phyloP scores from a whole-genome alignment of 2,888 invertebrate genomes.

The Gymnocheta viridis region DNA sequence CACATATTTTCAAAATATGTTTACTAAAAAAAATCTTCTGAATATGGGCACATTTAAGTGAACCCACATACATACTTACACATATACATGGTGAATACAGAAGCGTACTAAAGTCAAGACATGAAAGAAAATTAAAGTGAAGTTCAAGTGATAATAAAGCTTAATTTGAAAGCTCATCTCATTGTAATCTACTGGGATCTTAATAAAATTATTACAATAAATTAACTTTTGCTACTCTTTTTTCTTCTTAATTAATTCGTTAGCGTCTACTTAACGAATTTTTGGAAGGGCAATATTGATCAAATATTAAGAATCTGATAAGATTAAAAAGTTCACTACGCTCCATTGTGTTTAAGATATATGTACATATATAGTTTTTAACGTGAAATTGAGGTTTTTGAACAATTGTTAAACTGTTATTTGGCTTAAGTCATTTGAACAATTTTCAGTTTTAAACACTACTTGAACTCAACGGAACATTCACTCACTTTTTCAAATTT shows the following conservation, averaged over 20 bases:
- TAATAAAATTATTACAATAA: constrained; percentile 24
- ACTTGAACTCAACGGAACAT: no score
- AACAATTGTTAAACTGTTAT: no score
- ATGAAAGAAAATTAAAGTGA: constrained; percentile 47
- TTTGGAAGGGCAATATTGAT: background rate
- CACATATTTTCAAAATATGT: background rate
- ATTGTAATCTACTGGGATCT: constrained; percentile 42
- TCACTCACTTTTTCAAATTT: no score
- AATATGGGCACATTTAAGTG: background rate
- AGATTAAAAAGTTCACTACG: background rate
- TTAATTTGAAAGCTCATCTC: constrained; percentile 58
- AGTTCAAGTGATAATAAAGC: constrained; percentile 68
- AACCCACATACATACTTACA: background rate
- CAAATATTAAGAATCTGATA: background rate
- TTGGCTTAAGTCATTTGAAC: no score
- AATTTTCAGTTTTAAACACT: no score
- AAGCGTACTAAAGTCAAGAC: background rate
- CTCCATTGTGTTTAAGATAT: background rate
- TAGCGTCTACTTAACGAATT: background rate
- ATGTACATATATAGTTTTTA: no score
- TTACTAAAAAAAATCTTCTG: background rate
- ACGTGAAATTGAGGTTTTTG: no score
- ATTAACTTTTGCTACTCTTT: background rate
- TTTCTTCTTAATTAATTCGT: background rate
- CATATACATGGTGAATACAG: background rate